A percentile compares a stretch with the other conserved stretches of the same genome.
These are phyloP conservation scores for Drosophila parvula DNA, from an alignment of 1,140 invertebrate genomes.

Conservation along the genomic window DNA sequence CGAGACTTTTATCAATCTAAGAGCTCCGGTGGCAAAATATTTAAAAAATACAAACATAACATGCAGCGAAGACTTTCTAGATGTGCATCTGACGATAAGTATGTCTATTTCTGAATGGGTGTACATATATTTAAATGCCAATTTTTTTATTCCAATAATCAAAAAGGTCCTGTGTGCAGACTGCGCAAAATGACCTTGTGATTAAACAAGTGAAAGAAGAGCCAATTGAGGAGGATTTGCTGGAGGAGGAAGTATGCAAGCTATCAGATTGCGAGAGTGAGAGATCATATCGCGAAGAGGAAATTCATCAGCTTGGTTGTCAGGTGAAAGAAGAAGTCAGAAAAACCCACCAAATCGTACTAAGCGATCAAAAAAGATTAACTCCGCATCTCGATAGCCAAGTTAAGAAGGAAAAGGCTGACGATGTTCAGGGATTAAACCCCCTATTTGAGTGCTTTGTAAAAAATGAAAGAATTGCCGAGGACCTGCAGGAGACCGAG, in stretches of 20 bases:
- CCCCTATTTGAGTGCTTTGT: background rate
- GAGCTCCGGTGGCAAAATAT: too few species aligned
- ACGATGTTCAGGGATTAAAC: background rate
- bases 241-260: background rate
- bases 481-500: background rate
- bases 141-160: background rate
- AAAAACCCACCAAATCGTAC: background rate
- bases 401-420: background rate
- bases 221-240: constrained; percentile 1
- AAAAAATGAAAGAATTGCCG: background rate
- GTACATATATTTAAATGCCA: too few species aligned
- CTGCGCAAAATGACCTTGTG: background rate
- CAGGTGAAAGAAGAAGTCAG: background rate
- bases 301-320: background rate
- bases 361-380: background rate
- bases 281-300: background rate
- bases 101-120: too few species aligned
- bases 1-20: too few species aligned
- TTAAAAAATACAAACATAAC: too few species aligned
- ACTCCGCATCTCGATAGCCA: background rate
- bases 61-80: too few species aligned
- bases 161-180: background rate
- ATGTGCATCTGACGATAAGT: too few species aligned
- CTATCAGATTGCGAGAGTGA: background rate
- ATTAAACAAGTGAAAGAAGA: background rate